These are phyloP conservation scores for Chlorocebus sabaeus DNA, from an alignment of 2,113 vertebrate species.

Conservation along the genomic window DNA sequence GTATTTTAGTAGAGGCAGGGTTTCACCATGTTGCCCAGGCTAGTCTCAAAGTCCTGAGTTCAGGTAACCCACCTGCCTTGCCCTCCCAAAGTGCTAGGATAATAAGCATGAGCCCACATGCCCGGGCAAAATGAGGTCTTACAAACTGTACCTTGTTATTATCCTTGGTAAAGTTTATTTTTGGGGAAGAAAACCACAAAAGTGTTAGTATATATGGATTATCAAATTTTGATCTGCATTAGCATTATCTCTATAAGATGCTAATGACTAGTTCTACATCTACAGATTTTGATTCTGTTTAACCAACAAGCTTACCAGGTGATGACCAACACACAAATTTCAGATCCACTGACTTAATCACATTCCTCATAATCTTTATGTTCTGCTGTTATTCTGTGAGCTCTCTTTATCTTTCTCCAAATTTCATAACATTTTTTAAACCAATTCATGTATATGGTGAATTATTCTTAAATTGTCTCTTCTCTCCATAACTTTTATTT, in stretches of 20 bases:
- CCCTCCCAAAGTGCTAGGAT: no score
- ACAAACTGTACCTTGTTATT: neutral
- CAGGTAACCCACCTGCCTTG: no score
- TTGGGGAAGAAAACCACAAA: neutral
- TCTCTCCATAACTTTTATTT: neutral
- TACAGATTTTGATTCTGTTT: neutral
- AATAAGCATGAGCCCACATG: no score
- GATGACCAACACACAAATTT: neutral
- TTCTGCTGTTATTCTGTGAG: neutral
- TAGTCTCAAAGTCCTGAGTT: no score
- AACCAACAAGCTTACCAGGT: neutral
- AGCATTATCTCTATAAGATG: neutral
- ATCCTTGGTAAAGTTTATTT: neutral
- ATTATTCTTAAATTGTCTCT: neutral
- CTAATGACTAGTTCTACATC: neutral
- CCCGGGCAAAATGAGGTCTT: neutral
- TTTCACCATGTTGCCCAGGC: no score
- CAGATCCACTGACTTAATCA: neutral
- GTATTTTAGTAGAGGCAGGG: no score
- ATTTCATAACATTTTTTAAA: constrained; percentile 27
- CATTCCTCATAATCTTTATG: neutral
- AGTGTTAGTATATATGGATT: neutral
- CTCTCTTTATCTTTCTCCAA: neutral
- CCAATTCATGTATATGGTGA: neutral
- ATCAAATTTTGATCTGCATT: neutral